phyloP scores from a whole-genome alignment of 1,140 invertebrate species.

The Penaeus japonicus region DNA sequence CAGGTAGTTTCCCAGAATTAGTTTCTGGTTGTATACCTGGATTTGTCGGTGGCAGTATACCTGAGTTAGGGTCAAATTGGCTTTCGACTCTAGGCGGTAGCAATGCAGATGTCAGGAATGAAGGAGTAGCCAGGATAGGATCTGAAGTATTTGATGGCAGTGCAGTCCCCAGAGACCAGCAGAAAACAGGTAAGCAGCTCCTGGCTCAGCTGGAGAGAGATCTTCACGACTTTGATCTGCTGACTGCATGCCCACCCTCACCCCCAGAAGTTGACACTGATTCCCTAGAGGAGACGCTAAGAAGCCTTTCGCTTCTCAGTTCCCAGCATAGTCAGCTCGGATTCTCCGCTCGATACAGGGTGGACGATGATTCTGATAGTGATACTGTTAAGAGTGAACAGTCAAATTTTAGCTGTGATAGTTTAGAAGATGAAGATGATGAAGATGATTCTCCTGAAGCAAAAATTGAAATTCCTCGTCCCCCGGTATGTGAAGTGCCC shows the following conservation, averaged over 20 bases:
- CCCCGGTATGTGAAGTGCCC: neutral
- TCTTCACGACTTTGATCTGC: constrained; percentile 52
- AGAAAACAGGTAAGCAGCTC: constrained; percentile 48
- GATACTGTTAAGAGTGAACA: constrained; percentile 57
- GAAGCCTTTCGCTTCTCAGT: constrained; percentile 32
- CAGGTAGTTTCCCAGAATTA: constrained; percentile 4
- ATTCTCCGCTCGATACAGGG: neutral
- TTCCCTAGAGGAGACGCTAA: constrained; percentile 41
- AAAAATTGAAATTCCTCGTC: neutral
- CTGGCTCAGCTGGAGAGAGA: constrained; percentile 52
- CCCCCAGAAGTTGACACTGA: constrained; percentile 48
- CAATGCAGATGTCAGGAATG: neutral
- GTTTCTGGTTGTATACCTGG: neutral
- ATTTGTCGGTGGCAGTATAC: constrained; percentile 7
- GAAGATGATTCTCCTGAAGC: neutral
- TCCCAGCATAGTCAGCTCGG: constrained; percentile 27
- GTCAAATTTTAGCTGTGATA: constrained; percentile 59
- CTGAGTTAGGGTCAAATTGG: constrained; percentile 38
- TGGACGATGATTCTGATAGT: constrained; percentile 50
- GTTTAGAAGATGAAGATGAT: constrained; percentile 52
- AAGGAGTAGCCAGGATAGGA: neutral
- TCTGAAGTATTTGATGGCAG: constrained; percentile 50
- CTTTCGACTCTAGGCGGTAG: constrained; percentile 27
- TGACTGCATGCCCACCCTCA: constrained; percentile 35
- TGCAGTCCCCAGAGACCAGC: constrained; percentile 48